Evolutionary conservation across 1,140 invertebrate genomes (phyloP), one percentile per base, ranked within the genome.

Genomic region (Sitophilus oryzae): DNA sequence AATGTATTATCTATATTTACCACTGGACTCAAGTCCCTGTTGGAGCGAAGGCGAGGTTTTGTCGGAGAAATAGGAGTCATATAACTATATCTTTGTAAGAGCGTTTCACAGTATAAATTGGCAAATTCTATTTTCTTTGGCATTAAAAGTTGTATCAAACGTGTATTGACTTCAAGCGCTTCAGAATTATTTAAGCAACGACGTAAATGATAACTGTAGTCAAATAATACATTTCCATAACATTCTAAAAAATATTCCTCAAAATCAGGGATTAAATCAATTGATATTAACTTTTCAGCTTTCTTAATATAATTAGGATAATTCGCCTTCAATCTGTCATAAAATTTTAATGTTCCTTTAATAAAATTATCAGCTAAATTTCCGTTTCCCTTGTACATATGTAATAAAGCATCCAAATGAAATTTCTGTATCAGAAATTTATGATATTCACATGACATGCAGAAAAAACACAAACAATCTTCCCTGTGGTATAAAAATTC

Each of bases 391-490:
- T 60, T 16, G 22, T 49, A 49, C 23, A 57, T 21, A 37, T 54
- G 37, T 18, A 53, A 22, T 11, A 60, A 20, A 0, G 42, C 50
- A 9, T 51, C 30, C 16, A 60, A 41, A 35, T 35, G 48, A 35
- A 18, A 51, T 23, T 53, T 43, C 14, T 53, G 25, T 22, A 62
- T 22, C 11, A 57, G 21, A 15, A 46, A 23, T 14, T 43, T n/a
- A 1, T 53, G 58, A 22, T 44, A 60, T 30, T 59, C 60, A n/a
- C 46, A 16, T 25, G 30, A 53, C 15, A 30, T 38, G 44, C 60
- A 62, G 30, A 52, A 40, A 21, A 60, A 60, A 50, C 60, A 62
- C 14, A 50, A 36, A 21, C 60, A 62, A 14, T 19, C 30, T 20
- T 55, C 30, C 18, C 48, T 22, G 25, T 62, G 60, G 1, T 23